Conservation (phyloP, 2,888 invertebrate species). For the Syrista parreyssii region DNA sequence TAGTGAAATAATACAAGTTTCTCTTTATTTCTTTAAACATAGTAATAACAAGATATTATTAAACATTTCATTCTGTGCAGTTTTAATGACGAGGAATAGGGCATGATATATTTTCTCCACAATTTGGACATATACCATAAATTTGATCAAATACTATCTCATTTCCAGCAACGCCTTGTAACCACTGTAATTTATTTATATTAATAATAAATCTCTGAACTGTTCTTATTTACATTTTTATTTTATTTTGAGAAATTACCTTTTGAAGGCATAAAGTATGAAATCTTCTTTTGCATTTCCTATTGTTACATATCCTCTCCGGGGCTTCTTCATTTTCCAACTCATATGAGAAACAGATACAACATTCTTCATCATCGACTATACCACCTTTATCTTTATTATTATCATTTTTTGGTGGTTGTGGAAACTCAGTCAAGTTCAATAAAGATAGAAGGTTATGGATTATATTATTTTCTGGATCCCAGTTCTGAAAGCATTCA, state of each 20-base stretch:
- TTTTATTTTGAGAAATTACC: conserved; percentile 36
- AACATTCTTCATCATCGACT: conserved; percentile 55
- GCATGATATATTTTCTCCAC: conserved; percentile 54
- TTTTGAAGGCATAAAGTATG: conserved; percentile 54
- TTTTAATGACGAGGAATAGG: conserved; percentile 16
- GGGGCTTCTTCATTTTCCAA: conserved; percentile 45
- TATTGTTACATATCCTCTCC: conserved; percentile 55
- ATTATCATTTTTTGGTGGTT: conserved; percentile 25
- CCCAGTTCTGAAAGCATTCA: conserved; percentile 48
- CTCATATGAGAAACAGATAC: conserved; percentile 56
- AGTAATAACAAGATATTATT: background rate
- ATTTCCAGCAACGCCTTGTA: conserved; percentile 49
- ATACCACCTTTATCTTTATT: conserved; percentile 31
- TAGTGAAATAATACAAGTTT: background rate
- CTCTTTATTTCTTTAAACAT: background rate
- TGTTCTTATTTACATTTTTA: background rate
- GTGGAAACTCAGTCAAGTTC: conserved; percentile 50
- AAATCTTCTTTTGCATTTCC: conserved; percentile 53
- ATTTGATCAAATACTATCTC: conserved; percentile 52
- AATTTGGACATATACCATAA: conserved; percentile 57
- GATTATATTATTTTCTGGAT: conserved; percentile 38
- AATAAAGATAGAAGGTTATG: conserved; percentile 53
- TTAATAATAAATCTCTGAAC: background rate
- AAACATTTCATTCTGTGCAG: background rate
- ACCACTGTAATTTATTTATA: conserved; percentile 49